Evolutionary conservation across 2,888 invertebrate species (phyloP), one percentile per base, ranked within the genome.

Genomic region (Lasioglossum vierecki): DNA sequence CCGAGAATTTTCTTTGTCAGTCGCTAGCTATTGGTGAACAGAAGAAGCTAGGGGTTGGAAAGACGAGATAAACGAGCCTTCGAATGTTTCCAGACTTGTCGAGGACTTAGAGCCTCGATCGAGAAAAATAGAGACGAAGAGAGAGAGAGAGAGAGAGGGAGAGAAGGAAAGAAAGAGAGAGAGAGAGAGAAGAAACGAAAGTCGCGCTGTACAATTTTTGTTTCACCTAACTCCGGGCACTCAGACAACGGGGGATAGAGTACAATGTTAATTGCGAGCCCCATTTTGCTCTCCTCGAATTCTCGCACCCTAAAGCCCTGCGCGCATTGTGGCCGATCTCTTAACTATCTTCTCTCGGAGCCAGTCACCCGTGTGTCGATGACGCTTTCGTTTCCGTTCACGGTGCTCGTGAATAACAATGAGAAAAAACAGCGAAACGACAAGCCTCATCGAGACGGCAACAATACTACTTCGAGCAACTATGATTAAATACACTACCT

Each of bases 401-500:
- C 22, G 22, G 8, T 18, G 30, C 22, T 4, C 35, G 66, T 35
- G 35, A 66, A 66, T 66, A 68, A 68, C 68, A 68, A 68, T 68
- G 39, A 22, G 68, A 68, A 35, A 66, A 66, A 68, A 68, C 35
- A 30, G 63, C 35, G 35, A 68, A 68, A 35, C 68, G 68, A 63
- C n/a, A 68, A 68, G 22, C 18, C 39, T 22, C 68, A 18, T 68
- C 68, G 68, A 39, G 22, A 68, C 35, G 3, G 18, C 1, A 5
- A 30, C 15, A 9, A 9, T 9, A 68, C 39, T 11, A 9, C 22
- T 68, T 30, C 39, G 35, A 70, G 86, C 79, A 89, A 86, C 88
- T 91, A 90, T 76, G 84, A 88, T 93, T 93, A 92, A 91, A 92
- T 93, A 91, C 89, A 90, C 85, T 82, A 78, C 13, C 13, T 57